These are phyloP conservation scores for Helicoverpa zea DNA, from an alignment of 1,140 invertebrate species.

Conservation along the genomic window DNA sequence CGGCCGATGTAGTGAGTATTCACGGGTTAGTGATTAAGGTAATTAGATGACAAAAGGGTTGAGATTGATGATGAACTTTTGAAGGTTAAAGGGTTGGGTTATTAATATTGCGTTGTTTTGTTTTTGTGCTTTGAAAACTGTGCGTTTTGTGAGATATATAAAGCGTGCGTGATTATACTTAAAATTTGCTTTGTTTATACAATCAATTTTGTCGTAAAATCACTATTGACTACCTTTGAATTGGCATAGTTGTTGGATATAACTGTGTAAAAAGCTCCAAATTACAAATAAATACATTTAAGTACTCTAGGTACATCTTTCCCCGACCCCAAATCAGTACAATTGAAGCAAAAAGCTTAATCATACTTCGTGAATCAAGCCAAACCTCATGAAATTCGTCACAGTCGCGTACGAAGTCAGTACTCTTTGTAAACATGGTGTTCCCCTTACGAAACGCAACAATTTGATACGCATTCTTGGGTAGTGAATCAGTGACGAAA, in stretches of 20 bases:
- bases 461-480: constrained; percentile 23
- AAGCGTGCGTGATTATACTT: too few relatives aligned
- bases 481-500: constrained; percentile 15
- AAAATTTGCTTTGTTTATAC: too few relatives aligned
- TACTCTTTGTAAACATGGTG: not conserved
- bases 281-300: too few relatives aligned
- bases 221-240: too few relatives aligned
- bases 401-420: not conserved
- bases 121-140: not conserved
- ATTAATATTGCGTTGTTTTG: not conserved
- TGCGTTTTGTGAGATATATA: too few relatives aligned
- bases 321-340: constrained; percentile 2
- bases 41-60: constrained; percentile 28
- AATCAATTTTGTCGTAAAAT: too few relatives aligned
- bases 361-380: not conserved
- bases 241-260: too few relatives aligned
- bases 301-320: not conserved
- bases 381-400: constrained; percentile 8
- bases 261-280: too few relatives aligned
- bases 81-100: not conserved
- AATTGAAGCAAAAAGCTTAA: constrained; percentile 3
- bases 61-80: not conserved
- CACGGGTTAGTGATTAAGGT: constrained; percentile 22
- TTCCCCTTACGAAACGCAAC: constrained; percentile 12
- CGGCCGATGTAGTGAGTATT: not conserved